phyloP scores from a whole-genome alignment of 2,888 invertebrate genomes.

The Sphecodes monilicornis region DNA sequence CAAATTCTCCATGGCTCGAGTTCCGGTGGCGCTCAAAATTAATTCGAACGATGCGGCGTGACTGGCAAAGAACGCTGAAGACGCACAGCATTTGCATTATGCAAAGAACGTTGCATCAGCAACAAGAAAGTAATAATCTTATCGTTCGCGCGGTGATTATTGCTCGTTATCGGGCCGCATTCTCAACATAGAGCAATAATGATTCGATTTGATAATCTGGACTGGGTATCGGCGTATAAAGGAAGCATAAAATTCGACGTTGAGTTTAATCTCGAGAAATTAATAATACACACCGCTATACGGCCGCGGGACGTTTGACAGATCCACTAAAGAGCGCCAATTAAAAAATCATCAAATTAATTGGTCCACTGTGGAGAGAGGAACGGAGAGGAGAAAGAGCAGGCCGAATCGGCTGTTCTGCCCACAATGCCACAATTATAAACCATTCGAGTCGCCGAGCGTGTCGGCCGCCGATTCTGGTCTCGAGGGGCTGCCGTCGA shows the following conservation, averaged over 20 bases:
- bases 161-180: constrained; percentile 1
- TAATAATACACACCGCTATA: background rate
- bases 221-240: background rate
- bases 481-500: constrained; percentile 45
- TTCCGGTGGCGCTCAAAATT: background rate
- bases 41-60: background rate
- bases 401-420: constrained; percentile 73
- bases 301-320: background rate
- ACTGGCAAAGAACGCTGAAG: background rate
- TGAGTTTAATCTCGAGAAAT: background rate
- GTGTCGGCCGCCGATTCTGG: constrained; percentile 76
- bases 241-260: background rate
- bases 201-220: background rate
- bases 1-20: background rate
- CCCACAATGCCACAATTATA: constrained; percentile 80
- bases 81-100: background rate
- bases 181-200: background rate
- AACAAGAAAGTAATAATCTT: background rate
- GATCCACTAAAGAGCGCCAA: background rate
- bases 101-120: background rate
- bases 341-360: constrained; percentile 19
- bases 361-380: background rate
- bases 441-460: constrained; percentile 77
- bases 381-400: background rate
- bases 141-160: background rate